Conservation (phyloP, 2,113 vertebrate genomes). For the Eulemur macaco region DNA sequence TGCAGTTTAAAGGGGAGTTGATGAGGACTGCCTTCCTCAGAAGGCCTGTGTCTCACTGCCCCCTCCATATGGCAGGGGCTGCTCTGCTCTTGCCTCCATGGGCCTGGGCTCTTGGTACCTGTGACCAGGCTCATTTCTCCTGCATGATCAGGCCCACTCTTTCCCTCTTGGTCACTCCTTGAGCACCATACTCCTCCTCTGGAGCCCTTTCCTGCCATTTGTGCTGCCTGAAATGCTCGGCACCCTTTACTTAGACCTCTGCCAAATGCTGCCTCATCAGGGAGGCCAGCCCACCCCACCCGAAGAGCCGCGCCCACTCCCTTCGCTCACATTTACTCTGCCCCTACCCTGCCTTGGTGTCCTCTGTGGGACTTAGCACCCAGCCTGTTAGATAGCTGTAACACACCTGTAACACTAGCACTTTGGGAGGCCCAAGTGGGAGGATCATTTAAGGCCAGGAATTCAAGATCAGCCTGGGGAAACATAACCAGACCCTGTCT, state of each 20-base stretch:
- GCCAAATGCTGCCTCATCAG: not conserved
- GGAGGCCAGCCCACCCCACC: not conserved
- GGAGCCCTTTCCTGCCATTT: not conserved
- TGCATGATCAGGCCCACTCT: not conserved
- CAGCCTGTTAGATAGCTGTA: not conserved
- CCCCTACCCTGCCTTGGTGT: not conserved
- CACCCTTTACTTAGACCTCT: not conserved
- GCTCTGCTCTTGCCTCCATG: not conserved
- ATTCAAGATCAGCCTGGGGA: too few species aligned
- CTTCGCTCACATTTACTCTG: fast-evolving
- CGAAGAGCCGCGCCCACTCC: not conserved
- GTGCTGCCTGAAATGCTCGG: not conserved
- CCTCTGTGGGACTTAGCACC: not conserved
- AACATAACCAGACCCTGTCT: too few species aligned
- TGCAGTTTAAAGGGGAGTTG: not conserved
- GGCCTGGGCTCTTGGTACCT: not conserved
- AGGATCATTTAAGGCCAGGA: too few species aligned
- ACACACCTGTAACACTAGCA: too few species aligned
- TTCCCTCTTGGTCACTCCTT: not conserved
- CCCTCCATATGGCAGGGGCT: not conserved
- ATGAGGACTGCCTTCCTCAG: not conserved
- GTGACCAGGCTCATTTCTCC: not conserved
- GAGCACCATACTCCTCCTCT: not conserved
- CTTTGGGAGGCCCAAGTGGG: too few species aligned
- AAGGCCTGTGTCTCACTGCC: not conserved